Evolutionary conservation across 2,113 vertebrate species (phyloP), one percentile per base, ranked within the genome.

Genomic region (Neodontobutis hainanensis): DNA sequence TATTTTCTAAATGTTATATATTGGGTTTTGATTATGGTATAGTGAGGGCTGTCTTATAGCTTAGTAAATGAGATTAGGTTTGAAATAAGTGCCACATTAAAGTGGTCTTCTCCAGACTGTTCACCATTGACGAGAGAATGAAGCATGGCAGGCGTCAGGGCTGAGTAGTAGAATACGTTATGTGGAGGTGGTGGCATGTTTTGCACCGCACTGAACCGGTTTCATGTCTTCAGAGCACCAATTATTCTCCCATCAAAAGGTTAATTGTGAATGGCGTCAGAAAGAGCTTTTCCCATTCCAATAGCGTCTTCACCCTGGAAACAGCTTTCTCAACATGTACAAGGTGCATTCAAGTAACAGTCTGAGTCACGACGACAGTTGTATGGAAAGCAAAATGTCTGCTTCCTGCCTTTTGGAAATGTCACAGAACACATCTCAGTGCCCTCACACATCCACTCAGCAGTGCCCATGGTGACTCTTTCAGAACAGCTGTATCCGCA

Each of bases 91-190:
- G n/a, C 55, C 57, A 70, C 61, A 67, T 68, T 77, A 44, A 60
- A 51, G 61, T 81, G 9, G 73, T 73, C 57, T 52, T 45, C 72
- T 71, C 19, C 15, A 63, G 19, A 67, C 49, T 49, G 45, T 76
- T 79, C 75, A 74, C 70, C 70, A 55, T 46, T 72, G 62, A 52
- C 66, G 57, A 61, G 46, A 49, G 60, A 50, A 72, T 81, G 78
- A 75, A 27, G 67, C 76, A 68, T 27, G 61, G 59, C 42, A 61
- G 70, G 78, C 49, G 73, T 69, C 56, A 3, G 46, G 68, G 57
- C 59, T 71, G 68, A 58, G 81, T 88, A 82, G 83, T 81, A 86
- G 86, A 85, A 85, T 86, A 84, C 70, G 43, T 76, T 78, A 86
- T 82, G 83, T 83, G 73, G 77, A 84, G 73, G 77, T 73, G 51